These are phyloP conservation scores for Acholoe squamosa DNA, from an alignment of 2,888 invertebrate genomes.

Conservation along the genomic window DNA sequence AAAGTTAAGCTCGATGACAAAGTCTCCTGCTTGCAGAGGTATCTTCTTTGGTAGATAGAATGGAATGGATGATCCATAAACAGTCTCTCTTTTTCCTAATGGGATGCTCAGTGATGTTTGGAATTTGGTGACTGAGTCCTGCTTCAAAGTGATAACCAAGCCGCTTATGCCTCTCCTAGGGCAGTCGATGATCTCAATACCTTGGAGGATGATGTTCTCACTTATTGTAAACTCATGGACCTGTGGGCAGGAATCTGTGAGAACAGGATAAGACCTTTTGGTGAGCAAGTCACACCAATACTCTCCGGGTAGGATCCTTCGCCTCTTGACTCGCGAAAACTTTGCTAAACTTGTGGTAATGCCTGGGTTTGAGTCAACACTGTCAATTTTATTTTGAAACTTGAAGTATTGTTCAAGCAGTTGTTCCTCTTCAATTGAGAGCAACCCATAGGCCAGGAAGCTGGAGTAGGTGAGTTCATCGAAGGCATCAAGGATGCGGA, in stretches of 20 bases:
- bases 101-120: background rate
- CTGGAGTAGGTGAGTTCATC: too few relatives aligned
- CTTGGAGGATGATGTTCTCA: background rate
- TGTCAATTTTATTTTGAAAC: background rate
- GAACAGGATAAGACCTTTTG: background rate
- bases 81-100: background rate
- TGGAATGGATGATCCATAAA: background rate
- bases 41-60: constrained; percentile 16
- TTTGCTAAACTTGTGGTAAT: background rate
- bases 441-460: too few relatives aligned
- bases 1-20: background rate
- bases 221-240: background rate
- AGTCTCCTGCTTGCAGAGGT: constrained; percentile 3
- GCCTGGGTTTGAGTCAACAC: background rate
- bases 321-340: too few relatives aligned
- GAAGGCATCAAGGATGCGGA: background rate
- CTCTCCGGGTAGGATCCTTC: background rate
- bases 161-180: background rate
- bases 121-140: background rate
- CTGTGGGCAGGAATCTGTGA: background rate
- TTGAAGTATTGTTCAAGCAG: background rate
- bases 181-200: background rate
- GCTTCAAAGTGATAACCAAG: background rate
- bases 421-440: background rate
- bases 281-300: background rate